Evolutionary conservation across 1,140 invertebrate species (phyloP), one percentile per base, ranked within the genome.

Genomic region (Drosophila varians): DNA sequence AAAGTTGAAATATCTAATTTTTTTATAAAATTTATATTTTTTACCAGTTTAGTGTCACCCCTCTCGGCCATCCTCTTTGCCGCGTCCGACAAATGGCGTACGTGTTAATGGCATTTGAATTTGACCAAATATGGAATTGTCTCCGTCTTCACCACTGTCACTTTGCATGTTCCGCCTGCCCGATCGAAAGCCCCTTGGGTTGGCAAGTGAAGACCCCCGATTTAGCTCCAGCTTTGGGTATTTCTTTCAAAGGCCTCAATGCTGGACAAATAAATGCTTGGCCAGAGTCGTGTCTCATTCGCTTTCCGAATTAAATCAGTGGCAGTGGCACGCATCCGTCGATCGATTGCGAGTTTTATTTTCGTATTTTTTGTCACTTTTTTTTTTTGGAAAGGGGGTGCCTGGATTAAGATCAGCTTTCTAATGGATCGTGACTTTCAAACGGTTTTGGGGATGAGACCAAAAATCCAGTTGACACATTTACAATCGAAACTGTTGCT

Each of bases 81-180:
- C 47, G 40, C 51, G 57, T 23, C 66, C 68, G 73, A 84, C 84
- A 89, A 90, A 80, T 87, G 87, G 82, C 68, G 88, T 83, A 90
- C 83, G 87, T 90, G 87, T 90, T 90, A 90, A 90, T 90, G 87
- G 87, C 78, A 90, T 90, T 90, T 87, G 87, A 83, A 87, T 90
- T 90, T 90, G 72, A 58, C 87, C 87, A 90, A 90, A 90, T 90
- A 90, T 83, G 87, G 87, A 82, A 64, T 69, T 65, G 80, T 78
- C 70, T 72, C 48, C 45, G 42, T 43, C 53, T 52, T 62, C 40
- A 74, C 60, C 65, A 51, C 57, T 86, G 80, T 87, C 80, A 87
- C 77, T 86, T 86, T 86, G 80, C 80, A 86, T 86, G 80, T 82
- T 74, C 62, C 53, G 55, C 66, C 47, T 47, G 36, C 49, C 52